phyloP scores from a whole-genome alignment of 2,113 vertebrate genomes.

The Leucoraja erinaceus region DNA sequence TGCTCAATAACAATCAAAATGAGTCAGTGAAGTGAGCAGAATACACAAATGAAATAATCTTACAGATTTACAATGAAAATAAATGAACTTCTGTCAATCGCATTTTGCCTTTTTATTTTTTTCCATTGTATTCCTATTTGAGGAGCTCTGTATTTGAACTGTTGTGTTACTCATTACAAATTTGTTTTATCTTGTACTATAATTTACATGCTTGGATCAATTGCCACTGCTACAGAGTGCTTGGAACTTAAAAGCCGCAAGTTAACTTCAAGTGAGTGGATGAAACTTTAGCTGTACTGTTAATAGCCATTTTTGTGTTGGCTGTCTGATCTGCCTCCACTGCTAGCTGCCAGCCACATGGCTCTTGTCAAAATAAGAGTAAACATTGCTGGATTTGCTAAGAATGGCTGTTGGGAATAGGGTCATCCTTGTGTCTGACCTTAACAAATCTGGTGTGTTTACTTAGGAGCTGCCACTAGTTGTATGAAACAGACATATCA shows the following conservation, averaged over 20 bases:
- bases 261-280: neutral
- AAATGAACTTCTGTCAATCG: neutral
- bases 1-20: neutral
- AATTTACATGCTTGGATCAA: neutral
- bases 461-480: neutral
- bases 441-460: neutral
- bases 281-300: neutral
- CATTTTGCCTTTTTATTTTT: neutral
- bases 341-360: neutral
- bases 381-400: slow-evolving; percentile 11
- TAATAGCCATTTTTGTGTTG: neutral
- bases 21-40: neutral
- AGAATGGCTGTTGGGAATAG: neutral
- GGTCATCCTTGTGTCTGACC: neutral
- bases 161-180: neutral
- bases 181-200: neutral
- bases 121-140: neutral
- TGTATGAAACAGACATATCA: neutral
- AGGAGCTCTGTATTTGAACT: neutral
- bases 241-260: neutral
- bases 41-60: neutral
- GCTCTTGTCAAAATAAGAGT: neutral
- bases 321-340: neutral
- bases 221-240: neutral
- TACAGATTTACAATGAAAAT: neutral